Conservation (phyloP, 2,888 invertebrate species). For the Cecidostiba fungosa region DNA sequence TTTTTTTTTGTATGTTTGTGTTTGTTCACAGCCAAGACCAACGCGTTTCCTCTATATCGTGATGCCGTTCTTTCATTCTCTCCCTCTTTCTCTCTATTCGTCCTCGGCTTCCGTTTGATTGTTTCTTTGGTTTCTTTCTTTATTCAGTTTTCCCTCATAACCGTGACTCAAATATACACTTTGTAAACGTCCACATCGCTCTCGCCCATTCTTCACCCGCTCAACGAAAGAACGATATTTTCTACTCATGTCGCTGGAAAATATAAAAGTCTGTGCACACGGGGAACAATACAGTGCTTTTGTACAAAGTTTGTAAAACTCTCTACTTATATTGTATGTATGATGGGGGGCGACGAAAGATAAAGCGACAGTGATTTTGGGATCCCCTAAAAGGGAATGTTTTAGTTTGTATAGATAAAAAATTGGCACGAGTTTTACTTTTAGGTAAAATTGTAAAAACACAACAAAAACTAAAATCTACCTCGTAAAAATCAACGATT, state of each 20-base stretch:
- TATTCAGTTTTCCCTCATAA: neutral
- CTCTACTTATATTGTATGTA: neutral
- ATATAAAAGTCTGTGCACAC: constrained; percentile 48
- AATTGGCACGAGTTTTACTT: constrained; percentile 42
- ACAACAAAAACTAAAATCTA: neutral
- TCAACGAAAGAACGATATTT: constrained; percentile 46
- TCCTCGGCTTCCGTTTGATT: constrained; percentile 36
- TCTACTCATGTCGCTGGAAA: constrained; percentile 39
- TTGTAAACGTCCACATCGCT: neutral
- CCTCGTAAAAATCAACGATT: constrained; percentile 4
- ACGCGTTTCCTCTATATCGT: neutral
- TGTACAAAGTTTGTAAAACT: constrained; percentile 48
- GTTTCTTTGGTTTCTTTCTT: neutral
- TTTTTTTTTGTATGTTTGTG: neutral
- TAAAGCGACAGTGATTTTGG: constrained; percentile 31
- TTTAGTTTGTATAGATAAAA: constrained; percentile 8
- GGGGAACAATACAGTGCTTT: constrained; percentile 50
- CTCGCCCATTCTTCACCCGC: constrained; percentile 27
- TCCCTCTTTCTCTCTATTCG: neutral
- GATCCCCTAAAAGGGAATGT: neutral
- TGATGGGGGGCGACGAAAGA: constrained; percentile 6
- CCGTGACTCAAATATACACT: constrained; percentile 36
- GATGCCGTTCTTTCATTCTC: neutral
- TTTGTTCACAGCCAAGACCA: constrained; percentile 57
- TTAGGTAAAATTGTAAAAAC: constrained; percentile 12